These are phyloP conservation scores for Noturus placidus DNA, from an alignment of 2,113 vertebrate species.

Conservation along the genomic window DNA sequence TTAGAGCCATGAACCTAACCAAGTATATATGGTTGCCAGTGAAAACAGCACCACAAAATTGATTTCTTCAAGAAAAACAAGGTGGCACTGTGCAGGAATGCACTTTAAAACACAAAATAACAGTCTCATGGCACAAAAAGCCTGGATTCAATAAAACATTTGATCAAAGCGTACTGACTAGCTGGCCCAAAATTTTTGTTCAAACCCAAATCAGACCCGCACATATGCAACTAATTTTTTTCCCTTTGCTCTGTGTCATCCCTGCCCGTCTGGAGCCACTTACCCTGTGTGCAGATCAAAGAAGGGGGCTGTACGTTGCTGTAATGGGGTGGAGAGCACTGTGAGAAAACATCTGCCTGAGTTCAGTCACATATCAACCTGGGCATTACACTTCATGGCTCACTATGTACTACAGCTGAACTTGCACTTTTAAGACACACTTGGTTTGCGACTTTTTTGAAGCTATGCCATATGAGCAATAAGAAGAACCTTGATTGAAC, in stretches of 20 bases:
- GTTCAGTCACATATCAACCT: conserved; percentile 71
- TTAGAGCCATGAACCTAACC: conserved; percentile 8
- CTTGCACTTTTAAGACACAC: conserved; percentile 11
- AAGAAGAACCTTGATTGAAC: conserved; percentile 20
- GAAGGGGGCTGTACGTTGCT: conserved; percentile 80
- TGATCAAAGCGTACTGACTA: conserved; percentile 69
- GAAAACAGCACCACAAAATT: conserved; percentile 13
- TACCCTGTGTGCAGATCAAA: conserved; percentile 88
- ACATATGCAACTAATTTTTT: conserved; percentile 91
- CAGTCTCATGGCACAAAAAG: conserved; percentile 45
- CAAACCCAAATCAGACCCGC: conserved; percentile 77
- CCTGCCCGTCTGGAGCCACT: conserved; percentile 90
- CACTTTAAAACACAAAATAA: conserved; percentile 24
- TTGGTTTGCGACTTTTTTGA: conserved; percentile 18
- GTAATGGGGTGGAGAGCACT: conserved; percentile 76
- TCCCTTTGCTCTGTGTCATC: conserved; percentile 72
- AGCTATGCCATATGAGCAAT: conserved; percentile 17
- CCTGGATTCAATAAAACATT: conserved; percentile 63
- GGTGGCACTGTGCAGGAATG: conserved; percentile 33
- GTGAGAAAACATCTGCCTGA: conserved; percentile 62
- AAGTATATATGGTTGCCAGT: conserved; percentile 33
- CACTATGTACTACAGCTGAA: conserved; percentile 28
- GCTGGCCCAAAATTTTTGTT: conserved; percentile 78
- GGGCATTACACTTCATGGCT: conserved; percentile 69
- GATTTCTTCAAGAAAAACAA: neutral